Evolutionary conservation across 2,113 vertebrate genomes (phyloP), one percentile per base, ranked within the genome.

Genomic region (Phyllopteryx taeniolatus): DNA sequence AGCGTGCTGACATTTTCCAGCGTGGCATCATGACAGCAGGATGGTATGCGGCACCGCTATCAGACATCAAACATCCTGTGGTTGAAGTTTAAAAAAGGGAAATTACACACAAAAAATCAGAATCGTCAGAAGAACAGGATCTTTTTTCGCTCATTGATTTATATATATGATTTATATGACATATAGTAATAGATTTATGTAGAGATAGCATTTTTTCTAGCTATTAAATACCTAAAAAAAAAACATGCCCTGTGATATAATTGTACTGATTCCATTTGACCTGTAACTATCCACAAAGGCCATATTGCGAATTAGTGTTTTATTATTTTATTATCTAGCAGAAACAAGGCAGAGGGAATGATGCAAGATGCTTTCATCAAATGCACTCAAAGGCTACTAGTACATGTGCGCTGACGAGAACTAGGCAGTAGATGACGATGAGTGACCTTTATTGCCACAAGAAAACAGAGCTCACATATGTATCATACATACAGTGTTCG

Each of bases 1-100:
- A 88, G 81, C 87, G 77, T 74, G 77, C 76, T 88, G 87, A 88
- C 85, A 86, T 90, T 89, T 89, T 80, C 72, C 82, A 79, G 74
- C n/a, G 69, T 76, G 81, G 75, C 87, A 87, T 83, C 62, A 83
- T 65, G 81, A 83, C 1, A 33, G 17, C 47, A 74, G 54, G 66
- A 46, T 20, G 70, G 78, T 80, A 74, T 72, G 79, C 68, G 80
- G 70, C 77, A 54, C 42, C 76, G 71, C 75, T 22, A 74, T 71
- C 67, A 70, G 68, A 60, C 4, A 33, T 60, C 59, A 60, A 27
- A 13, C 31, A 2, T 31, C 12, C 5, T 80, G 77, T 53, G 68
- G 7, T 39, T n/a, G n/a, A 72, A 56, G 76, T 65, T 70, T 73
- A 75, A 79, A 74, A 20, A 14, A 8, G 33, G 39, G 11, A 11